Evolutionary conservation across 2,113 vertebrate genomes (phyloP).

Genomic region (Protobothrops mucrosquamatus): DNA sequence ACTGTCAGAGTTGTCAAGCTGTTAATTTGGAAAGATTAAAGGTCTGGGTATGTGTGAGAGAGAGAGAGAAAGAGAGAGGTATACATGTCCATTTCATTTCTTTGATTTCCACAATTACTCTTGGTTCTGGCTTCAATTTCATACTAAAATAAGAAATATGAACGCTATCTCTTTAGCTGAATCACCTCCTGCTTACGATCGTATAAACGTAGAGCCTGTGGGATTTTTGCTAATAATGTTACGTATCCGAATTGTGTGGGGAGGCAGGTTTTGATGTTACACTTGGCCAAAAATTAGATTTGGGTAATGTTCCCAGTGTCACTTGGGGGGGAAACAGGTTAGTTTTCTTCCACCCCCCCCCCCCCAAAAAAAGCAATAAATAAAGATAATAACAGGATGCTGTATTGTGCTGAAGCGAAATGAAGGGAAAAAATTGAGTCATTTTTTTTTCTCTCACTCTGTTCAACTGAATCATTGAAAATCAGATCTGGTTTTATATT

Average conservation of each 20-base stretch:
- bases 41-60: background rate
- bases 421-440: slow-evolving; percentile 8
- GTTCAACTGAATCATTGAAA: slow-evolving; percentile 10
- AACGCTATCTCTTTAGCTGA: background rate
- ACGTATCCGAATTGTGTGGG: slow-evolving; percentile 6
- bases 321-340: background rate
- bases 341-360: slow-evolving; percentile 9
- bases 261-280: background rate
- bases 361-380: background rate
- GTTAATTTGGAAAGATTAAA: background rate
- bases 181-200: background rate
- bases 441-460: background rate
- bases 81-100: background rate
- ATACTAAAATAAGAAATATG: background rate
- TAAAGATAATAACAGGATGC: background rate
- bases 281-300: slow-evolving; percentile 19
- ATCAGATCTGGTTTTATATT: slow-evolving; percentile 2
- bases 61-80: background rate
- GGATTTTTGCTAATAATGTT: background rate
- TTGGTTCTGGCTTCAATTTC: background rate
- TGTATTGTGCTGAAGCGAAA: slow-evolving; percentile 11
- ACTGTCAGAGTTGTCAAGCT: background rate
- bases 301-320: background rate
- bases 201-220: background rate
- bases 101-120: background rate